phyloP scores from a whole-genome alignment of 2,888 invertebrate genomes.

The Odontothrips loti region DNA sequence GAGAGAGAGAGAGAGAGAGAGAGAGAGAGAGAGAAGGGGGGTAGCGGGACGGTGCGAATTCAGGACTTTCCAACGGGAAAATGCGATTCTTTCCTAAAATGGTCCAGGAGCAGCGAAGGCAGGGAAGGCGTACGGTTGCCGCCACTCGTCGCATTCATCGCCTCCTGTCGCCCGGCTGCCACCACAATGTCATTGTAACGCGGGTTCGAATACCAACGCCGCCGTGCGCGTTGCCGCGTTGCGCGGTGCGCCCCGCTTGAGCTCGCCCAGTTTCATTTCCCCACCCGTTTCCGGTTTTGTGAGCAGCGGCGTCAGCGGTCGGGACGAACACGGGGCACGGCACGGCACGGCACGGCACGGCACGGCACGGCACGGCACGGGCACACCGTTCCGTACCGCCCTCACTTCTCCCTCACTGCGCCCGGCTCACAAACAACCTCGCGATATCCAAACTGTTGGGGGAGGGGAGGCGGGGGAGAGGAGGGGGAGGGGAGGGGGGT shows the following conservation, averaged over 20 bases:
- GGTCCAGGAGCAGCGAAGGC: too few species aligned
- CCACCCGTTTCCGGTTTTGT: slow-evolving; percentile 3
- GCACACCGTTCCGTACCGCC: not conserved
- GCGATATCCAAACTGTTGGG: not conserved
- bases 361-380: not conserved
- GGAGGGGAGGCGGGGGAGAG: not conserved
- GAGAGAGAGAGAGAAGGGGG: too few species aligned
- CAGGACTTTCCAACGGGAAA: too few species aligned
- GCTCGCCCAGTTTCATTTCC: too few species aligned
- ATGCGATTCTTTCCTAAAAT: too few species aligned
- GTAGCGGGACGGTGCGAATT: too few species aligned
- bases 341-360: not conserved
- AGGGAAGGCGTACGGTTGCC: too few species aligned
- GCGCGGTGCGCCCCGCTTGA: not conserved
- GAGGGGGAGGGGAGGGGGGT: too few species aligned
- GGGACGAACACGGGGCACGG: not conserved
- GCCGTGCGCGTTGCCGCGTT: not conserved
- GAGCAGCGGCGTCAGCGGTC: not conserved
- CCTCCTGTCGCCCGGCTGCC: too few species aligned
- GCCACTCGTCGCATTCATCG: too few species aligned
- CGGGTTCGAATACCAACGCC: not conserved
- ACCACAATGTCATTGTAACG: too few species aligned
- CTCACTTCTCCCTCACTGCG: not conserved
- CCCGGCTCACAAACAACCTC: not conserved
- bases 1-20: too few species aligned